A percentile compares a stretch with the other conserved stretches of the same genome.
These are phyloP conservation scores for Drosophila kanapiae DNA, from an alignment of 1,140 invertebrate genomes.

Conservation along the genomic window DNA sequence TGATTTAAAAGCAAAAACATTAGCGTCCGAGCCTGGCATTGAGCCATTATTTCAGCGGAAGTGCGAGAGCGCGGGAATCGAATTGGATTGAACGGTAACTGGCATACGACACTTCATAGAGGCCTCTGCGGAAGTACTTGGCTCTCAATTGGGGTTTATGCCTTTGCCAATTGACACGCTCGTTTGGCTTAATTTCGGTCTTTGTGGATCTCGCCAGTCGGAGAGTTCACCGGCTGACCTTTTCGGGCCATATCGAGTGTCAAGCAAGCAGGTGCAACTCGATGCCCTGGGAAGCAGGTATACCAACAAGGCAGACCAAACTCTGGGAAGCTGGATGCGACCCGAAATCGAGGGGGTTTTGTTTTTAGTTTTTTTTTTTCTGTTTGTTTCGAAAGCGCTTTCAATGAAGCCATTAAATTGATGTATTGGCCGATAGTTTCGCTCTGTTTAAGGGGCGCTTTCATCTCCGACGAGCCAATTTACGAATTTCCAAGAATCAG, in stretches of 20 bases:
- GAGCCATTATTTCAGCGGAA: constrained; percentile 56
- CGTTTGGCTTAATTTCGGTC: constrained; percentile 47
- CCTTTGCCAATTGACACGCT: constrained; percentile 53
- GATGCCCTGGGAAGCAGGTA: constrained; percentile 72
- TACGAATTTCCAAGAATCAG: constrained; percentile 68
- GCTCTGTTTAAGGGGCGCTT: constrained; percentile 57
- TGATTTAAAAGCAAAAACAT: constrained; percentile 57
- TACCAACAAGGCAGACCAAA: not conserved
- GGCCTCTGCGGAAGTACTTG: constrained; percentile 63
- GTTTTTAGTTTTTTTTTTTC: constrained; percentile 7
- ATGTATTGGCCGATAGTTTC: constrained; percentile 76
- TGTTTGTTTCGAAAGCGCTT: constrained; percentile 58
- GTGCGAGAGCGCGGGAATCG: constrained; percentile 65
- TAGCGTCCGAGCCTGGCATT: constrained; percentile 64
- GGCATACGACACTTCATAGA: constrained; percentile 70
- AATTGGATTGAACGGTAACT: constrained; percentile 61
- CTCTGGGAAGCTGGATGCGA: constrained; percentile 38
- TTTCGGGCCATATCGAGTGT: constrained; percentile 61
- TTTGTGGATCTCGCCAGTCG: not conserved
- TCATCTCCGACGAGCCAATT: constrained; percentile 67
- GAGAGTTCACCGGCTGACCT: constrained; percentile 43
- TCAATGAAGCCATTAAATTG: constrained; percentile 82
- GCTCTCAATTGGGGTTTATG: constrained; percentile 60
- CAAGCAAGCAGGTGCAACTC: constrained; percentile 56
- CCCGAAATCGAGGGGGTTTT: constrained; percentile 14